phyloP scores from a whole-genome alignment of 2,113 vertebrate species.

The Dicrurus megarhynchus region DNA sequence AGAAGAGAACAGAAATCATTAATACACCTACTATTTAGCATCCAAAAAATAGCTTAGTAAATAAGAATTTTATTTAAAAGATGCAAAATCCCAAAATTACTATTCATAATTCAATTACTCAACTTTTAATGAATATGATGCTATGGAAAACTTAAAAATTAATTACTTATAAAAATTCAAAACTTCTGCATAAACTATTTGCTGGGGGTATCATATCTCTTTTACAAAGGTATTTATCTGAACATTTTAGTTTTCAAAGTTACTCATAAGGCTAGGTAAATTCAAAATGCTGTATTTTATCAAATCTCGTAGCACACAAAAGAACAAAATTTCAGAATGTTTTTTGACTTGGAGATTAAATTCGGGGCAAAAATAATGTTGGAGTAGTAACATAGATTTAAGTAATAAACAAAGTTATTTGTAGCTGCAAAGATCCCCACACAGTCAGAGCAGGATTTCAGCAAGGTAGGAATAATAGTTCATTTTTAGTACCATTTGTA shows the following conservation, averaged over 20 bases:
- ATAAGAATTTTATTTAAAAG: neutral
- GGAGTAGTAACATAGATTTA: neutral
- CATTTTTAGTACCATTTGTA: neutral
- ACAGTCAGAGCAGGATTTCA: neutral
- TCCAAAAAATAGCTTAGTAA: neutral
- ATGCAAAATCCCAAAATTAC: neutral
- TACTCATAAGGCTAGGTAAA: neutral
- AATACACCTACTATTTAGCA: neutral
- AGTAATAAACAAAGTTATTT: neutral
- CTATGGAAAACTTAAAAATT: neutral
- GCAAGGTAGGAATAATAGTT: neutral
- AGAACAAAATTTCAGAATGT: neutral
- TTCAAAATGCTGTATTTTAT: neutral
- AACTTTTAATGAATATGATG: neutral
- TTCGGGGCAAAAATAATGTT: neutral
- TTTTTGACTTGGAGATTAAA: neutral
- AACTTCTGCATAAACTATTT: neutral
- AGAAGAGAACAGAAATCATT: neutral
- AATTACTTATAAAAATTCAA: neutral
- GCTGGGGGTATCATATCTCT: neutral
- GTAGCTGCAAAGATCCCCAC: neutral
- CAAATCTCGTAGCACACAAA: neutral
- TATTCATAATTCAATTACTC: neutral
- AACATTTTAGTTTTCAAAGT: neutral
- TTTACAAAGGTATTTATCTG: neutral